These are phyloP conservation scores for Antrozous pallidus DNA, from an alignment of 2,797 vertebrate genomes.

Conservation along the genomic window DNA sequence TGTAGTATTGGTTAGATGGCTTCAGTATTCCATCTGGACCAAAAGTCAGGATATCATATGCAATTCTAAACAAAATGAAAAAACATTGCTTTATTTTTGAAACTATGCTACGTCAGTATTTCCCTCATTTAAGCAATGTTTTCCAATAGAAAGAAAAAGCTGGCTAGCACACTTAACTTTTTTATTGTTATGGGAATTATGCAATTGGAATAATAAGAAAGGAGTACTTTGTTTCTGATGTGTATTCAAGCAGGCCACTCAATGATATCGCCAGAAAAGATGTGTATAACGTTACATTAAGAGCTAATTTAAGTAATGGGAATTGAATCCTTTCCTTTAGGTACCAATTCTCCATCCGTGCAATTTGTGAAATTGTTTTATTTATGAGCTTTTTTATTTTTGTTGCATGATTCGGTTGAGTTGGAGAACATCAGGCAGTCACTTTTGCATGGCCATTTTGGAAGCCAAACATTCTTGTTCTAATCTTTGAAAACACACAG, in stretches of 20 bases:
- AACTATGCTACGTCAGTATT: not conserved
- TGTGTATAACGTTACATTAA: conserved; percentile 24
- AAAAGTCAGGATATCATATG: not conserved
- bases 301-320: conserved; percentile 30
- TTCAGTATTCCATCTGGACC: not conserved
- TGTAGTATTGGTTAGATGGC: not conserved
- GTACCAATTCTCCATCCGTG: not conserved
- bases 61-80: conserved; percentile 4
- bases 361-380: conserved; percentile 37
- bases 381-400: conserved; percentile 17
- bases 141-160: not conserved
- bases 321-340: conserved; percentile 28
- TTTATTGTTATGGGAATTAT: not conserved
- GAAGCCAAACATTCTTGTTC: conserved; percentile 45
- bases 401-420: conserved; percentile 8
- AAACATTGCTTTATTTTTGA: not conserved
- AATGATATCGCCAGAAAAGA: not conserved
- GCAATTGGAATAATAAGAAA: conserved; percentile 22
- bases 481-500: conserved; percentile 34
- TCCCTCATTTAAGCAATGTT: not conserved
- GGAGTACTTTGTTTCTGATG: conserved; percentile 5
- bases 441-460: conserved; percentile 25
- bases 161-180: not conserved
- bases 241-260: not conserved
- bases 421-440: conserved; percentile 37